A percentile compares a stretch with the other conserved stretches of the same genome.
Conservation (phyloP, 2,888 invertebrate species). For the Oscheius sp. region DNA sequence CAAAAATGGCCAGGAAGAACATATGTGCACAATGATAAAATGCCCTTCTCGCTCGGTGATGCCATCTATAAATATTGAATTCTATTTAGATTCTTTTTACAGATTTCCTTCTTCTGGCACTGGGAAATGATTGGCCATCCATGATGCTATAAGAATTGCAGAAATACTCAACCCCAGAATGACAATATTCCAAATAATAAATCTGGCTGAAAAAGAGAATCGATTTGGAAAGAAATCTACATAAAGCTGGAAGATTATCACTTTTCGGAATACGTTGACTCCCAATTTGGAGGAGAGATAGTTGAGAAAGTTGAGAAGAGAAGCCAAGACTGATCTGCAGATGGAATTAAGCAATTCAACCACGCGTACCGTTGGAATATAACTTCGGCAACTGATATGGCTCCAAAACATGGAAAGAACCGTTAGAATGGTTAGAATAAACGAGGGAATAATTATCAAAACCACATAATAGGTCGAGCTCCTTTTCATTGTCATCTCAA, state of each 20-base stretch:
- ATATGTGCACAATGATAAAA: neutral
- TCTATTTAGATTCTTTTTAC: neutral
- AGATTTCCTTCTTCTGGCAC: conserved; percentile 19
- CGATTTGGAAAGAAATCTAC: neutral
- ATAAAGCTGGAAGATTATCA: neutral
- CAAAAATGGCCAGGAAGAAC: neutral
- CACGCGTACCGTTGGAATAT: neutral
- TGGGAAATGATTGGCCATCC: neutral
- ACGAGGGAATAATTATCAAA: neutral
- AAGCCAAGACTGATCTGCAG: conserved; percentile 3
- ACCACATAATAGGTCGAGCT: neutral
- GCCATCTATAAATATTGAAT: neutral
- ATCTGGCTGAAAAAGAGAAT: neutral
- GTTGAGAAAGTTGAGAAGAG: conserved; percentile 9
- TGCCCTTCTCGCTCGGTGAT: neutral
- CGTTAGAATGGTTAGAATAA: neutral
- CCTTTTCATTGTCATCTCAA: neutral
- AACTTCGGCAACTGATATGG: no score
- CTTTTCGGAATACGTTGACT: conserved; percentile 1
- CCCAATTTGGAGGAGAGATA: conserved; percentile 10
- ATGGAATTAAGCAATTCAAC: neutral
- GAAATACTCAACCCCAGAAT: conserved; percentile 6
- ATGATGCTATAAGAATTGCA: conserved; percentile 6
- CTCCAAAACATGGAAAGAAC: conserved; percentile 1
- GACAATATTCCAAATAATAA: conserved; percentile 5